Evolutionary conservation across 2,797 vertebrate species (phyloP).

Genomic region (Columba guinea): DNA sequence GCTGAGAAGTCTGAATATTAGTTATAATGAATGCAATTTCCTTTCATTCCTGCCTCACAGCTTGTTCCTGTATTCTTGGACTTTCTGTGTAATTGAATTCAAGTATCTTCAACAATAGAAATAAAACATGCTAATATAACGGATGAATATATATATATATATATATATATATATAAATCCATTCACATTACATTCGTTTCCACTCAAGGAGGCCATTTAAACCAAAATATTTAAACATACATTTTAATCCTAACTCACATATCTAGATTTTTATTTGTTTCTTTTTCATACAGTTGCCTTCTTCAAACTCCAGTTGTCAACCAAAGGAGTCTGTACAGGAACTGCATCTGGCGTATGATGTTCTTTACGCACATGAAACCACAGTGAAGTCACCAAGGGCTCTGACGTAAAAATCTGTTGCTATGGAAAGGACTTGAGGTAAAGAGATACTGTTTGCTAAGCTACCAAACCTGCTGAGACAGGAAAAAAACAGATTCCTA

Average conservation of each 20-base stretch:
- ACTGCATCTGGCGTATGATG: not conserved
- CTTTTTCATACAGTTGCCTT: not conserved
- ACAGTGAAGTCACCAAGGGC: constrained; percentile 36
- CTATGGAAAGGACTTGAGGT: not conserved
- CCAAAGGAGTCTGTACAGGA: not conserved
- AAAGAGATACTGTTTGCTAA: not conserved
- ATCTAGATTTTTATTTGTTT: not conserved
- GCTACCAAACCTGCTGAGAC: not conserved
- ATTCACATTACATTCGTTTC: not conserved
- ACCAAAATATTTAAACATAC: not conserved
- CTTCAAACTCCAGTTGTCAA: not conserved
- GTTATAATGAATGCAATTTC: not conserved
- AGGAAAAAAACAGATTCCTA: not conserved
- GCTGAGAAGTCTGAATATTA: not conserved
- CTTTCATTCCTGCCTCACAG: not conserved
- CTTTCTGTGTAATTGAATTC: not conserved
- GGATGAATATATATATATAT: not conserved
- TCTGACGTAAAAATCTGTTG: not conserved
- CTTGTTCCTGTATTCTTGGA: not conserved
- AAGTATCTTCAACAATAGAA: not conserved
- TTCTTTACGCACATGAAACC: not conserved
- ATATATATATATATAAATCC: not conserved
- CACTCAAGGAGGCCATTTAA: not conserved
- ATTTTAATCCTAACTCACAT: not conserved
- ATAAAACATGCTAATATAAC: not conserved